Evolutionary conservation across 2,113 vertebrate species (phyloP).

Genomic region (Cervus canadensis): DNA sequence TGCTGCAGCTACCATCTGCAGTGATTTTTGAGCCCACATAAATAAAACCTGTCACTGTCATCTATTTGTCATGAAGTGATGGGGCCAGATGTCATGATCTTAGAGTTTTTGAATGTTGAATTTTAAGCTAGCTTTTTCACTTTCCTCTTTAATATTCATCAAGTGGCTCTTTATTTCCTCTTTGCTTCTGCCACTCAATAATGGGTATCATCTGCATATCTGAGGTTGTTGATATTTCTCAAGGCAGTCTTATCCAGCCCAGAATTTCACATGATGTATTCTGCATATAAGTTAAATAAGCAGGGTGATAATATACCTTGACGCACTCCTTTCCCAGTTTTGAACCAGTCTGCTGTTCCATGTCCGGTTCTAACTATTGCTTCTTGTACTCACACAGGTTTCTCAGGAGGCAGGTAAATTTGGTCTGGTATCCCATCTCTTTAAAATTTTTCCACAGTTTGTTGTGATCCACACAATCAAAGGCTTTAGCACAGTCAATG

Average conservation of each 20-base stretch:
- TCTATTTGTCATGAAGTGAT: background rate
- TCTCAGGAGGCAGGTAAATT: background rate
- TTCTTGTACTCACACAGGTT: background rate
- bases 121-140: background rate
- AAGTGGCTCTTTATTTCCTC: background rate
- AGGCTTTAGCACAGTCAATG: background rate
- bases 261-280: background rate
- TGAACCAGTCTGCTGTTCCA: background rate
- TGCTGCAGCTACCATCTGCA: background rate
- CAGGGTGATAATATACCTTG: background rate
- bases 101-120: background rate
- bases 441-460: background rate
- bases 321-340: background rate
- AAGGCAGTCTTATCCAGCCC: background rate
- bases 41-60: background rate
- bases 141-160: background rate
- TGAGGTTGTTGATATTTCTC: background rate
- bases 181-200: background rate
- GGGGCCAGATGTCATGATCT: background rate
- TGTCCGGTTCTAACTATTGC: background rate
- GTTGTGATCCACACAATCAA: background rate
- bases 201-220: background rate
- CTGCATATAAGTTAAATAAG: background rate
- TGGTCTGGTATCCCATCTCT: background rate
- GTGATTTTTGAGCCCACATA: background rate